A percentile compares a stretch with the other conserved stretches of the same genome.
Conservation (phyloP, 1,140 invertebrate species). For the Papilio machaon region DNA sequence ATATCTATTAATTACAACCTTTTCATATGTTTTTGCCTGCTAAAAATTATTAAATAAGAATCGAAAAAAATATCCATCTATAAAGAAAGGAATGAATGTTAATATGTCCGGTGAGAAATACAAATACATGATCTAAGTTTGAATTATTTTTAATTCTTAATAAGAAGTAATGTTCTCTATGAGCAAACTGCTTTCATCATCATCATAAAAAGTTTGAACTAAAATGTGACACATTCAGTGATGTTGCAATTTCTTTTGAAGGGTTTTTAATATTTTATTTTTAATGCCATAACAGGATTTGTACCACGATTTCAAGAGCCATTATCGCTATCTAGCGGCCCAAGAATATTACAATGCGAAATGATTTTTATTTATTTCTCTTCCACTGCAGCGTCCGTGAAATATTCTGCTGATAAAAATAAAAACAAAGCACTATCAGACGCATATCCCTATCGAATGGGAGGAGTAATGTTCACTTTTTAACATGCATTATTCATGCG, state of each 20-base stretch:
- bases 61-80: neutral
- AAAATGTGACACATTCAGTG: neutral
- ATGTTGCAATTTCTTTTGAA: neutral
- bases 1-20: neutral
- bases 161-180: neutral
- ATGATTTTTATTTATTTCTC: slow-evolving; percentile 31
- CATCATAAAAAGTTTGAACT: neutral
- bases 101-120: neutral
- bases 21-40: neutral
- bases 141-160: neutral
- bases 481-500: slow-evolving; percentile 73
- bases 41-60: neutral
- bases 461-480: slow-evolving; percentile 58
- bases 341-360: slow-evolving; percentile 15
- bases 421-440: slow-evolving; percentile 7
- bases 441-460: slow-evolving; percentile 46
- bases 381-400: neutral
- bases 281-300: neutral
- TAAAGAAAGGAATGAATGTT: neutral
- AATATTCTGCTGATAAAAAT: slow-evolving; percentile 19
- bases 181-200: neutral
- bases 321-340: slow-evolving; percentile 16
- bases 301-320: slow-evolving; percentile 3
- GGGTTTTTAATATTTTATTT: neutral
- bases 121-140: neutral